Evolutionary conservation across 1,140 invertebrate genomes (phyloP).

Genomic region (Ylistrum balloti): DNA sequence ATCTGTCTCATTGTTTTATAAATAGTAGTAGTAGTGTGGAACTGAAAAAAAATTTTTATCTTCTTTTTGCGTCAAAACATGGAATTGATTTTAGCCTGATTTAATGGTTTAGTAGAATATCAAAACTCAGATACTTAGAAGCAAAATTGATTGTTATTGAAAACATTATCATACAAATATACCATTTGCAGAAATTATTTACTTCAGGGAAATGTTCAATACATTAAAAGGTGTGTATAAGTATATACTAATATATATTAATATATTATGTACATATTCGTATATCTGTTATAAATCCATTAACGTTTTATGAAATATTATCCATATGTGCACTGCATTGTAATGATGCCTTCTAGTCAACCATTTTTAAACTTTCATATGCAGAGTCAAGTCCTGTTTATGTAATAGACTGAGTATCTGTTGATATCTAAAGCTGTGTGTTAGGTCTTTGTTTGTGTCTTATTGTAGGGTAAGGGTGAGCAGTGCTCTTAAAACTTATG

Average conservation of each 20-base stretch:
- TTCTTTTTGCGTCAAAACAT: not conserved
- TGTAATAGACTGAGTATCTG: not conserved
- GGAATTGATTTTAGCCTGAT: not conserved
- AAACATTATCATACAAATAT: constrained; percentile 20
- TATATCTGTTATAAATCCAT: not conserved
- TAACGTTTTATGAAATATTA: not conserved
- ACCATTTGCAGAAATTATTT: constrained; percentile 23
- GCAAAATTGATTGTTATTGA: not conserved
- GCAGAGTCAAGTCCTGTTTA: not conserved
- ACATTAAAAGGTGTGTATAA: constrained; percentile 15
- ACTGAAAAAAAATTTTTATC: constrained; percentile 10
- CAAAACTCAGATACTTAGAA: not conserved
- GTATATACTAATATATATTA: constrained; percentile 17
- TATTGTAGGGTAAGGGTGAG: too few species aligned
- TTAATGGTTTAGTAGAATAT: not conserved
- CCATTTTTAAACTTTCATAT: not conserved
- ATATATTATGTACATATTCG: constrained; percentile 36
- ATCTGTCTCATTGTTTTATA: not conserved
- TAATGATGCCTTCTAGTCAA: constrained; percentile 27
- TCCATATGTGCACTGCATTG: not conserved
- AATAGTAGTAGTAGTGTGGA: not conserved
- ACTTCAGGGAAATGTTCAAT: constrained; percentile 7
- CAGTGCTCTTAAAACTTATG: too few species aligned
- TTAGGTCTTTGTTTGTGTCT: too few species aligned
- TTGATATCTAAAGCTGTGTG: too few species aligned